Conservation (phyloP, 2,113 vertebrate genomes). For the Phrynosoma blainvillii region DNA sequence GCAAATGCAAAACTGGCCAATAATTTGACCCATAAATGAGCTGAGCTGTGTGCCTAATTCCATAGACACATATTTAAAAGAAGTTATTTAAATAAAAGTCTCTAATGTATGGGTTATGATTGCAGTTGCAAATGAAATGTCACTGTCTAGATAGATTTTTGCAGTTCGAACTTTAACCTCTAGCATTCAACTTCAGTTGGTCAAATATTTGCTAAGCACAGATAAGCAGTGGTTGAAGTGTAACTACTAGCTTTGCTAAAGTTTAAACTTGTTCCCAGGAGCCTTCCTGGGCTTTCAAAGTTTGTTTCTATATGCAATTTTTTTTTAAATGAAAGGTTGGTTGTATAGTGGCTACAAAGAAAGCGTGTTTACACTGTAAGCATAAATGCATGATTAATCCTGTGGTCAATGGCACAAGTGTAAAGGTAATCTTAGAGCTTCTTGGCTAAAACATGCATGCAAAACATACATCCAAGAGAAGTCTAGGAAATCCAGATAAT, state of each 20-base stretch:
- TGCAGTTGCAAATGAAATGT: neutral
- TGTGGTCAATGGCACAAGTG: fast-evolving
- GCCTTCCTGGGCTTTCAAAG: conserved; percentile 38
- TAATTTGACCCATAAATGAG: neutral
- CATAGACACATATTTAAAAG: neutral
- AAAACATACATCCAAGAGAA: neutral
- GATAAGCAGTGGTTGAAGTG: conserved; percentile 66
- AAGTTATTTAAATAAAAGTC: neutral
- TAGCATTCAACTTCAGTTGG: conserved; percentile 62
- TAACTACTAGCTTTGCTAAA: conserved; percentile 54
- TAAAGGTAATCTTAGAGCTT: neutral
- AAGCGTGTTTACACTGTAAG: neutral
- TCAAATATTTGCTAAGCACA: conserved; percentile 64
- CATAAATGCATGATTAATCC: neutral
- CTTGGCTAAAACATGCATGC: fast-evolving
- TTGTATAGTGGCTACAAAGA: neutral
- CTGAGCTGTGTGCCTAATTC: conserved; percentile 3
- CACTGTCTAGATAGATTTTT: neutral
- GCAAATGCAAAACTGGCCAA: neutral
- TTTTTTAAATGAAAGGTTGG: neutral
- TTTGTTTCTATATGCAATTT: conserved; percentile 38
- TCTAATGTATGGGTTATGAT: neutral
- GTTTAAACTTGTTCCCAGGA: neutral
- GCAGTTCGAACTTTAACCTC: conserved; percentile 65
- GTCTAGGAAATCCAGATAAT: neutral